Evolutionary conservation across 53 echinoderm and acorn worm species (phyloP).

Genomic region (Apostichopus leukothele): DNA sequence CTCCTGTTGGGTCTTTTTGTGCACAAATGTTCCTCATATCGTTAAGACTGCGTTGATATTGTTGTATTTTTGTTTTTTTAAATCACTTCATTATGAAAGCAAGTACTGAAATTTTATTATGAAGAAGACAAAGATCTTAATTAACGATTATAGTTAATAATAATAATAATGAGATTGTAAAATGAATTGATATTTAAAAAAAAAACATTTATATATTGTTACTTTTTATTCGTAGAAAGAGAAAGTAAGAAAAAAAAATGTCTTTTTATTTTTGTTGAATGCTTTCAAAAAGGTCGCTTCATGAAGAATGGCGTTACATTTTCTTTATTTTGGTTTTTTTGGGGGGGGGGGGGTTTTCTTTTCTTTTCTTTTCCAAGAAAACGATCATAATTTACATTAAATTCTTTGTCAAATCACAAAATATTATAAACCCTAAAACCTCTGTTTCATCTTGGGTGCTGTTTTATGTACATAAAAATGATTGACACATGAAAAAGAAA

Average conservation of each 20-base stretch:
- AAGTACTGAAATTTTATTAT: no score
- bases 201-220: no score
- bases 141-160: no score
- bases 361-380: background rate
- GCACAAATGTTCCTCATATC: no score
- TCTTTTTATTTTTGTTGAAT: background rate
- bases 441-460: slow-evolving; percentile 29
- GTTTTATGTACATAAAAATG: background rate
- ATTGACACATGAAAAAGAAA: slow-evolving; percentile 6
- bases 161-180: no score
- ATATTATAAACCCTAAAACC: background rate
- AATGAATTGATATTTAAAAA: no score
- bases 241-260: background rate
- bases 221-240: no score
- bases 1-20: no score
- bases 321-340: background rate
- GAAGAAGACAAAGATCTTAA: no score
- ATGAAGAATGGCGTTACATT: slow-evolving; percentile 20
- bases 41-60: no score
- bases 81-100: no score
- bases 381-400: slow-evolving; percentile 27
- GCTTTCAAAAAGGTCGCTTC: slow-evolving; percentile 12
- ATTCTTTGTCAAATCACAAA: background rate
- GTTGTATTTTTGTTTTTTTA: no score
- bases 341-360: background rate